These are phyloP conservation scores for Oceanodroma leucorhoa DNA, from an alignment of 2,797 vertebrate genomes.

Conservation along the genomic window DNA sequence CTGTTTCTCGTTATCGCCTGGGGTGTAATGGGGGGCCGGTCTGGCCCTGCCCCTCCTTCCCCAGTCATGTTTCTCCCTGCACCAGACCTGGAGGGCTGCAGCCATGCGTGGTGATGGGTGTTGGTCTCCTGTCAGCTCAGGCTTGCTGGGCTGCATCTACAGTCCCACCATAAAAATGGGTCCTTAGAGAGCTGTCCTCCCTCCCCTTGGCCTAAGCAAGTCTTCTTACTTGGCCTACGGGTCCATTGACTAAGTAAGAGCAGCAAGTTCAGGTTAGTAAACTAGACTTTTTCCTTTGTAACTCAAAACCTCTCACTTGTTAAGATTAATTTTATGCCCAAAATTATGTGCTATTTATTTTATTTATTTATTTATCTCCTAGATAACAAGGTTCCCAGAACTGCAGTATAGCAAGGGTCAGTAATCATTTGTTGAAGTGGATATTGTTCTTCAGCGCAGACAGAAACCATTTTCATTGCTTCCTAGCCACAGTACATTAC, in stretches of 20 bases:
- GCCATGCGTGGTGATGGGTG: rapidly evolving
- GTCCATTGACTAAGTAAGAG: background rate
- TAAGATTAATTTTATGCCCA: background rate
- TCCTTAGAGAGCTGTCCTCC: background rate
- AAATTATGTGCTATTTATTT: background rate
- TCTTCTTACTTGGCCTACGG: background rate
- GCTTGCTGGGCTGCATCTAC: background rate
- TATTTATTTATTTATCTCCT: background rate
- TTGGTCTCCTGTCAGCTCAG: background rate
- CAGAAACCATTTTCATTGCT: background rate
- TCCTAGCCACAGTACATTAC: background rate
- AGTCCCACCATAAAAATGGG: rapidly evolving
- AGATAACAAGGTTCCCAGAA: background rate
- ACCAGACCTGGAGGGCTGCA: rapidly evolving
- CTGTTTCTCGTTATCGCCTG: background rate
- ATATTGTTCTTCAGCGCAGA: background rate
- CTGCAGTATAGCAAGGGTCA: background rate
- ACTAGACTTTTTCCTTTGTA: background rate
- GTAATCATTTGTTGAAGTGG: background rate
- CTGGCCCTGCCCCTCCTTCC: background rate
- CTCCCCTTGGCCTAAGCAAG: background rate
- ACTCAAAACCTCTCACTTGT: background rate
- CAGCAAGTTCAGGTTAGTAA: background rate
- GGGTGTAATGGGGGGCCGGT: background rate
- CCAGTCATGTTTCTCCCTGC: rapidly evolving